These are phyloP conservation scores for Ceratosolen fusciceps DNA, from an alignment of 1,140 invertebrate species.

Conservation along the genomic window DNA sequence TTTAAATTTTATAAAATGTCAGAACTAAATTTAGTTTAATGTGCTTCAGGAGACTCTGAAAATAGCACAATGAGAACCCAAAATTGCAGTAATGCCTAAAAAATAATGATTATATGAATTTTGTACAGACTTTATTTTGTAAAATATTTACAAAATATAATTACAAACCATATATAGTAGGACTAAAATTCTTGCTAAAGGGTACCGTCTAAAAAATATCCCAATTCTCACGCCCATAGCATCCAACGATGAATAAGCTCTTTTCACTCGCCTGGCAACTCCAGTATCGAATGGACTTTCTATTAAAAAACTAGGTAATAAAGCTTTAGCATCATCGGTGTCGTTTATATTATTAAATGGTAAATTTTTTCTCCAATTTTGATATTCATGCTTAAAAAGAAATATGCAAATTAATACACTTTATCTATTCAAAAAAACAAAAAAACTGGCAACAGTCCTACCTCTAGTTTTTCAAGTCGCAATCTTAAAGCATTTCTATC, in stretches of 20 bases:
- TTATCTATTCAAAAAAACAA: neutral
- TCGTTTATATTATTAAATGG: conserved; percentile 75
- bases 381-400: conserved; percentile 70
- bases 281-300: conserved; percentile 85
- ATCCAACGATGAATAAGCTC: conserved; percentile 84
- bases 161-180: conserved; percentile 80
- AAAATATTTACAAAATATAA: neutral
- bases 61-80: conserved; percentile 81
- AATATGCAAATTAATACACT: neutral
- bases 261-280: conserved; percentile 83
- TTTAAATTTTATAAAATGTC: conserved; percentile 26
- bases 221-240: conserved; percentile 83
- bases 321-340: conserved; percentile 79
- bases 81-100: conserved; percentile 78
- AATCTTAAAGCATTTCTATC: conserved; percentile 85
- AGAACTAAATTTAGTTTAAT: conserved; percentile 58
- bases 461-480: conserved; percentile 86
- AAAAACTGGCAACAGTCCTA: conserved; percentile 56
- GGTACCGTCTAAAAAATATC: conserved; percentile 85
- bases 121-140: too few relatives aligned
- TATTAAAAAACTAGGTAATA: conserved; percentile 80
- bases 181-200: conserved; percentile 83
- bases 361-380: conserved; percentile 66
- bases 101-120: conserved; percentile 41
- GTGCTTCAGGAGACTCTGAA: conserved; percentile 79